Evolutionary conservation across 2,888 invertebrate genomes (phyloP), one percentile per base, ranked within the genome.

Genomic region (Drosophila kanekoi): DNA sequence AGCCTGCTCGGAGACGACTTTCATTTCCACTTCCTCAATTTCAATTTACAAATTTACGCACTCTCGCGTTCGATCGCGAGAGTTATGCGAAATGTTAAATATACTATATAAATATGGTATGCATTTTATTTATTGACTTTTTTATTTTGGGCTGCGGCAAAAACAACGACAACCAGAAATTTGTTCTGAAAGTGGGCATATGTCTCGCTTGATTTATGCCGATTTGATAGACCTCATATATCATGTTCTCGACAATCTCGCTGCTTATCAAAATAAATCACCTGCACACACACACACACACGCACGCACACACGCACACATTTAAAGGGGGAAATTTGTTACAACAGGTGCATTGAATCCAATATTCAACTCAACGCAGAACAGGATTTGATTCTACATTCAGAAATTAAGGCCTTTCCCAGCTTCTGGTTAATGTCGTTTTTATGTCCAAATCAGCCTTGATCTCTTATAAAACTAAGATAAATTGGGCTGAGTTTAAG

Each of bases 11-110:
- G 23, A 23, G 23, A 5, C 23, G 56, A 59, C 33, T 73, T 73
- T 74, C 32, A 53, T 23, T 49, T 48, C 3, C 44, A 62, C 47
- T 74, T 74, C 68, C 68, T 78, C 38, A 56, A 74, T 38, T 47
- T 18, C 40, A 10, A 16, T 23, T 9, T n/a, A 45, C 11, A 13
- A 35, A 35, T 48, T 43, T 28, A 32, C 14, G 40, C 32, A 32
- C 45, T 13, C 38, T 14, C 11, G n/a, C n/a, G 6, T 1, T 11
- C 32, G 16, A 23, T 23, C 28, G 8, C 8, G 28, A 8, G 8
- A n/a, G 14, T 9, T 13, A 14, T 41, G 13, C 14, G 0, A 47
- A 16, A 28, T 70, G 28, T 40, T 32, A 23, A 8, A 8, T 28
- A 28, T 28, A 28, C 28, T 28, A 28, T 28, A 28, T 8, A 28